Conservation (phyloP, 2,888 invertebrate genomes). For the Caradrina kadenii region DNA sequence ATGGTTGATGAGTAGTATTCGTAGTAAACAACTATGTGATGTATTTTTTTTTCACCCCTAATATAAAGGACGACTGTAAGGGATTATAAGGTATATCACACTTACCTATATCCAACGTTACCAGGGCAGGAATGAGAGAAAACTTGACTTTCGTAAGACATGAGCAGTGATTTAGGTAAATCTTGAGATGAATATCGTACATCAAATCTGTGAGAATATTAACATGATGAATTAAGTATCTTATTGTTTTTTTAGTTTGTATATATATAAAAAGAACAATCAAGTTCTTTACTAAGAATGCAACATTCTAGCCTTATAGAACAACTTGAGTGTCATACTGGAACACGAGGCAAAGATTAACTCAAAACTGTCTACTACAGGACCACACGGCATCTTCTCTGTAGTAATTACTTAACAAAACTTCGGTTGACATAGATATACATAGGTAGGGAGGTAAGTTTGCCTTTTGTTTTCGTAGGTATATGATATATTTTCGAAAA, state of each 20-base stretch:
- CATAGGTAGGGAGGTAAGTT: too few relatives aligned
- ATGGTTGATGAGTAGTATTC: not conserved
- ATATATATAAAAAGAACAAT: not conserved
- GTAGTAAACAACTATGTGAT: not conserved
- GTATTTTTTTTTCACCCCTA: not conserved
- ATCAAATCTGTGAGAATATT: conserved; percentile 72
- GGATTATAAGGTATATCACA: not conserved
- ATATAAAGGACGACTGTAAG: not conserved
- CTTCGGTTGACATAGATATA: too few relatives aligned
- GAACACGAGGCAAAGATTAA: not conserved
- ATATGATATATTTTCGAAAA: too few relatives aligned
- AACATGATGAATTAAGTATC: not conserved
- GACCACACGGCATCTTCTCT: too few relatives aligned
- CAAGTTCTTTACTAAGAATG: not conserved
- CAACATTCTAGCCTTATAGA: not conserved
- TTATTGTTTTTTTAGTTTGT: not conserved
- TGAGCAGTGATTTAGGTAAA: conserved; percentile 72
- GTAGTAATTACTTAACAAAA: too few relatives aligned
- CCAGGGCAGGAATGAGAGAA: conserved; percentile 80
- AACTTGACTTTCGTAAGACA: conserved; percentile 72
- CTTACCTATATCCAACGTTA: conserved; percentile 73
- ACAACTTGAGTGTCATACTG: not conserved
- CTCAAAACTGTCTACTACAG: too few relatives aligned
- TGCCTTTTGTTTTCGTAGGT: too few relatives aligned
- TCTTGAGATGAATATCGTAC: conserved; percentile 66